These are phyloP conservation scores for Odobenus rosmarus DNA, from an alignment of 2,113 vertebrate species.

Conservation along the genomic window DNA sequence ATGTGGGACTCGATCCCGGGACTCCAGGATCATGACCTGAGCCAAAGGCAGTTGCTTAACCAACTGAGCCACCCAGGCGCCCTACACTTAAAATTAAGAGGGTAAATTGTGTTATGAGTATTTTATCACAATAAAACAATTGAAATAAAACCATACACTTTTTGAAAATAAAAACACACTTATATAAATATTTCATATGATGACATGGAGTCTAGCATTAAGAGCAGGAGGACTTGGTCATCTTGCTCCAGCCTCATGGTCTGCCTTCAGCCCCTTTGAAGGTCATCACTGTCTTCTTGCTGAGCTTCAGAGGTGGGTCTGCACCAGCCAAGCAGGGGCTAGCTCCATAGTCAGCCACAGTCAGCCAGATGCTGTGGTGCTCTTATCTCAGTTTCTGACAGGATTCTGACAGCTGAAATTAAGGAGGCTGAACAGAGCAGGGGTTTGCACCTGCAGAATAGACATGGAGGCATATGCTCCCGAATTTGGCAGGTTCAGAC, in stretches of 20 bases:
- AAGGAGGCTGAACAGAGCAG: not conserved
- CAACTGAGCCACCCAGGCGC: too few species aligned
- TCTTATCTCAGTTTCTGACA: not conserved
- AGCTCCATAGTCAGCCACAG: too few species aligned
- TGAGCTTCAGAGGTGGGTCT: not conserved
- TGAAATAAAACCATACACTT: not conserved
- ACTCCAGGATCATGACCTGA: too few species aligned
- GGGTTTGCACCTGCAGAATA: not conserved
- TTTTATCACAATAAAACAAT: not conserved
- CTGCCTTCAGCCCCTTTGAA: not conserved
- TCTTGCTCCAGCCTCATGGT: not conserved
- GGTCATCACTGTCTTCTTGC: rapidly evolving
- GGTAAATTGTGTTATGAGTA: not conserved
- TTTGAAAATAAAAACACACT: not conserved
- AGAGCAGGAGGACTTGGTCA: not conserved
- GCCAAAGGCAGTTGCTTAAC: too few species aligned
- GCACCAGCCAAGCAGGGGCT: too few species aligned
- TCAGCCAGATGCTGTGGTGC: not conserved
- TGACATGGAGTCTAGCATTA: not conserved
- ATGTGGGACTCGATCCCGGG: too few species aligned
- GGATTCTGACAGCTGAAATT: not conserved
- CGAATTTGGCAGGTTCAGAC: not conserved
- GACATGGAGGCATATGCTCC: not conserved
- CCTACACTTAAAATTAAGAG: not conserved
- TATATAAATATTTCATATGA: not conserved